Percentiles rank a stretch among this genome's conserved stretches.
phyloP scores from a whole-genome alignment of 2,888 invertebrate species.

The Acronicta aceris region DNA sequence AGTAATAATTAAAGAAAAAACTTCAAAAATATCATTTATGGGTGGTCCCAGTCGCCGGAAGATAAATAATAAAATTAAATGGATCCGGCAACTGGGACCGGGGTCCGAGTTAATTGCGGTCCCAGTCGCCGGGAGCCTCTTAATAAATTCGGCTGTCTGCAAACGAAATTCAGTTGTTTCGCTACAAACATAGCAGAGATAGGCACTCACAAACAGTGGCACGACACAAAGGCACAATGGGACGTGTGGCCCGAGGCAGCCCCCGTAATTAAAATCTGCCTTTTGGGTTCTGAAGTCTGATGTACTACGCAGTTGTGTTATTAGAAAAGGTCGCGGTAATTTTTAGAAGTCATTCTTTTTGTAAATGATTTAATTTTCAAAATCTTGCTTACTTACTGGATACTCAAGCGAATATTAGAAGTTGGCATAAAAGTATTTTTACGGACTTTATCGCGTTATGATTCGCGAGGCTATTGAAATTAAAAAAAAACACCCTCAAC shows the following conservation, averaged over 20 bases:
- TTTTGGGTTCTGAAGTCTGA: slow-evolving; percentile 71
- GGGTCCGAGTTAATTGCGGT: too few species aligned
- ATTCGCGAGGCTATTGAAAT: too few species aligned
- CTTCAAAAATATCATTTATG: too few species aligned
- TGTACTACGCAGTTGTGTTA: slow-evolving; percentile 12
- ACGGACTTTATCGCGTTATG: too few species aligned
- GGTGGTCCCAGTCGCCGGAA: too few species aligned
- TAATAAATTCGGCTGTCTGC: slow-evolving; percentile 36
- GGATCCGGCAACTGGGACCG: too few species aligned
- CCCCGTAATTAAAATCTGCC: slow-evolving; percentile 85
- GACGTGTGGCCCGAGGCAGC: slow-evolving; percentile 68
- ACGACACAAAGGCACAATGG: slow-evolving; percentile 64
- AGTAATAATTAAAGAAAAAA: too few species aligned
- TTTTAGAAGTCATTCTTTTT: background rate
- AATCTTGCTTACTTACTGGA: too few species aligned
- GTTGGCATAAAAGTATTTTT: too few species aligned
- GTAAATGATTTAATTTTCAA: background rate
- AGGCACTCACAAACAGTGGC: slow-evolving; percentile 52
- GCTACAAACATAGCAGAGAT: slow-evolving; percentile 51
- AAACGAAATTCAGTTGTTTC: slow-evolving; percentile 48
- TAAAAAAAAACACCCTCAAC: too few species aligned
- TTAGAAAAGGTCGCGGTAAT: slow-evolving; percentile 13
- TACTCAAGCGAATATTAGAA: too few species aligned
- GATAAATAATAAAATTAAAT: too few species aligned
- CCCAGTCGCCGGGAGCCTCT: slow-evolving; percentile 17